Conservation (phyloP, 2,113 vertebrate species). For the Paramisgurnus dabryanus region DNA sequence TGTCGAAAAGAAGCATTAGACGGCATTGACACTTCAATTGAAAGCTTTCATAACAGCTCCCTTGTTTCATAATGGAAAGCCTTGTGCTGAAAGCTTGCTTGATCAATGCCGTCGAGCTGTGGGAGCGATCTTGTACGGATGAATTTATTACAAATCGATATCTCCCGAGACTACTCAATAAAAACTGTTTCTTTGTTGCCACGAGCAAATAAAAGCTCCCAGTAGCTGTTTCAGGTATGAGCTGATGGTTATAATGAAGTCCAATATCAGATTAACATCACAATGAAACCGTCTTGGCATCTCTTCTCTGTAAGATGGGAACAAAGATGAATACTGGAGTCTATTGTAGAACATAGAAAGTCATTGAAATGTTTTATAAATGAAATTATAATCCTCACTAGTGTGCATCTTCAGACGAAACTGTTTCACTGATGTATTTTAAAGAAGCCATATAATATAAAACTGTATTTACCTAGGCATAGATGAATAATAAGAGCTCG, state of each 20-base stretch:
- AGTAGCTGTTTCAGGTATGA: neutral
- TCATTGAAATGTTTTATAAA: neutral
- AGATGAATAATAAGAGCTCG: too few relatives aligned
- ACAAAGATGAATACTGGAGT: neutral
- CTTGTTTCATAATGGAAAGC: neutral
- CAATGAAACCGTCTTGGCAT: neutral
- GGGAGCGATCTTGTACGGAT: neutral
- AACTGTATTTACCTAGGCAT: too few relatives aligned
- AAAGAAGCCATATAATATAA: too few relatives aligned
- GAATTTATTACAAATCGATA: neutral
- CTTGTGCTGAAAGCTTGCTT: neutral
- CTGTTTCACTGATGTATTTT: too few relatives aligned
- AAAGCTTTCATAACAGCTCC: neutral
- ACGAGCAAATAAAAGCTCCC: neutral
- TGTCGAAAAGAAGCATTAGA: constrained; percentile 9
- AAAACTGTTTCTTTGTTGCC: neutral
- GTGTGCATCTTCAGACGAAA: too few relatives aligned
- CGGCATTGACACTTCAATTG: neutral
- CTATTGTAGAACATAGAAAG: neutral
- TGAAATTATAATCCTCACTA: too few relatives aligned
- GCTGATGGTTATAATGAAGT: neutral
- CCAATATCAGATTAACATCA: neutral
- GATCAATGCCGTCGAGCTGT: neutral
- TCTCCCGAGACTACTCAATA: neutral
- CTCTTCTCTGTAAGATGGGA: neutral